These are phyloP conservation scores for Agonopterix subpropinquella DNA, from an alignment of 2,888 invertebrate genomes.

Conservation along the genomic window DNA sequence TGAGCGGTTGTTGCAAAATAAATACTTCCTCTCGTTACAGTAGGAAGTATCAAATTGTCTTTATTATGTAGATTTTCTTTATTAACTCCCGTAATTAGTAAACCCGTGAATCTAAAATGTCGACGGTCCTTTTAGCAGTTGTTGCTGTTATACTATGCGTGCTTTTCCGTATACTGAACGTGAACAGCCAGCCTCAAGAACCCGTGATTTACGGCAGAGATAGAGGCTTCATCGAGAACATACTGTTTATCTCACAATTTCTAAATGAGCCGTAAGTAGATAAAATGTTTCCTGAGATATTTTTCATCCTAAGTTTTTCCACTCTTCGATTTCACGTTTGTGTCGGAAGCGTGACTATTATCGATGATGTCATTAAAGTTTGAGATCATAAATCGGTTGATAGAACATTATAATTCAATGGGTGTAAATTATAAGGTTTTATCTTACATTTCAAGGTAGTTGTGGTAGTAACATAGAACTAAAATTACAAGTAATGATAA, in stretches of 20 bases:
- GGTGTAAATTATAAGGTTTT: too few species aligned
- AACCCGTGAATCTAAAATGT: constrained; percentile 72
- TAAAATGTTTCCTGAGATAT: not conserved
- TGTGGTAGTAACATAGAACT: too few species aligned
- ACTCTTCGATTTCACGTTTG: constrained; percentile 4
- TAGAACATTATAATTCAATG: not conserved
- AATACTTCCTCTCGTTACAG: constrained; percentile 12
- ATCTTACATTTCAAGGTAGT: too few species aligned
- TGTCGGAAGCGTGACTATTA: constrained; percentile 6
- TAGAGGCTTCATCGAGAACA: constrained; percentile 83
- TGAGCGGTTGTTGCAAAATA: constrained; percentile 25
- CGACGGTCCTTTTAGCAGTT: constrained; percentile 86
- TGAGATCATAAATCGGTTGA: not conserved
- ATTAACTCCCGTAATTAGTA: not conserved
- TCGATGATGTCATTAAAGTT: constrained; percentile 47
- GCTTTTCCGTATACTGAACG: constrained; percentile 88
- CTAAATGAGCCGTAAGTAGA: constrained; percentile 88
- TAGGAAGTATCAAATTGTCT: constrained; percentile 26
- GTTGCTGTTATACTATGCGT: constrained; percentile 89
- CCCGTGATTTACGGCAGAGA: constrained; percentile 87
- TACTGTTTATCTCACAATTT: constrained; percentile 86
- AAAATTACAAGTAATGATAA: too few species aligned
- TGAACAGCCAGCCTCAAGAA: constrained; percentile 87
- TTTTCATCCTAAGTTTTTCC: not conserved
- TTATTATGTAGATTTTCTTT: constrained; percentile 51